These are phyloP conservation scores for Herminia tarsipennalis DNA, from an alignment of 2,888 invertebrate species.

Conservation along the genomic window DNA sequence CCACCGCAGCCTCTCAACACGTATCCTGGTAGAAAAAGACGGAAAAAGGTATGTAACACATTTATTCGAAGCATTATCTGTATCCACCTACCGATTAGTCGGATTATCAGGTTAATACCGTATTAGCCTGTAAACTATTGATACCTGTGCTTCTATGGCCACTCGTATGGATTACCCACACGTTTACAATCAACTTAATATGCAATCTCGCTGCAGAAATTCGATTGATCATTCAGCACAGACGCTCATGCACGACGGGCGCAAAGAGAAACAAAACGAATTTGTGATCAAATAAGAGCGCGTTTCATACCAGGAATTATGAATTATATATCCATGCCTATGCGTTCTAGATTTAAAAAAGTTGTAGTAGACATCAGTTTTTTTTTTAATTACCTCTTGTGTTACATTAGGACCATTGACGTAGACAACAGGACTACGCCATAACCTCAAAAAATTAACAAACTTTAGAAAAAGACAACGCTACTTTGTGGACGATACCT, in stretches of 20 bases:
- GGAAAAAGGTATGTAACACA: conserved; percentile 67
- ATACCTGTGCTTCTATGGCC: neutral
- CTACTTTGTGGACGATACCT: too few relatives aligned
- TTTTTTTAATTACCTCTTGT: too few relatives aligned
- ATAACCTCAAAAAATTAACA: too few relatives aligned
- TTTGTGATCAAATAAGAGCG: too few relatives aligned
- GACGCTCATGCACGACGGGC: conserved; percentile 15
- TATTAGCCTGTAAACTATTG: neutral
- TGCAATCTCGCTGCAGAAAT: conserved; percentile 8
- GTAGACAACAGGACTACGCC: too few relatives aligned
- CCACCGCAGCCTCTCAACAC: conserved; percentile 75
- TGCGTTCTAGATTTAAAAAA: too few relatives aligned
- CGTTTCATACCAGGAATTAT: neutral
- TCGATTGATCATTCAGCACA: conserved; percentile 12
- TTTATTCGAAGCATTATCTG: neutral
- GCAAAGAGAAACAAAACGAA: conserved; percentile 19
- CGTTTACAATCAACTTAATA: too few relatives aligned
- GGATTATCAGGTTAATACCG: conserved; percentile 7
- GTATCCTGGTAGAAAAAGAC: conserved; percentile 78
- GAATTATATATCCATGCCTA: too few relatives aligned
- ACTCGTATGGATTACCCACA: neutral
- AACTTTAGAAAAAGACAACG: too few relatives aligned
- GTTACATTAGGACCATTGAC: too few relatives aligned
- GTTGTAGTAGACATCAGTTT: too few relatives aligned
- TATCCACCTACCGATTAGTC: neutral